Evolutionary conservation across 2,797 vertebrate genomes (phyloP).

Genomic region (Botia almorhae): DNA sequence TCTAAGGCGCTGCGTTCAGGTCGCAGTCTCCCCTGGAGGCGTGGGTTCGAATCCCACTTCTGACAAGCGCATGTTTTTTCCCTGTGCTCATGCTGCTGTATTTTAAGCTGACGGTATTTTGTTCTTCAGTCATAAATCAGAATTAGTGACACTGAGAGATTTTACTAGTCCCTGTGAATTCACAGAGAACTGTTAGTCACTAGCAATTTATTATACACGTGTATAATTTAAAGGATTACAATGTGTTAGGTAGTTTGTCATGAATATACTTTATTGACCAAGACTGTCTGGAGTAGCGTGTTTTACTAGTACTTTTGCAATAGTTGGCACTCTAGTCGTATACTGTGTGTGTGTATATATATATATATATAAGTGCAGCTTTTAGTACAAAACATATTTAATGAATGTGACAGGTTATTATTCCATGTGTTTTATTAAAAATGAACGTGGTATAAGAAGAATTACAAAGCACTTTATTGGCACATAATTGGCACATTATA

Average conservation of each 20-base stretch:
- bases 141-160: not conserved
- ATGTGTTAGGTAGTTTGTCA: too few species aligned
- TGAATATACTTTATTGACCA: too few species aligned
- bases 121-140: not conserved
- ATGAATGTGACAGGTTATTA: not conserved
- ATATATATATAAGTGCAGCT: not conserved
- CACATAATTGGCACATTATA: not conserved
- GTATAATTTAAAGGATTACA: too few species aligned
- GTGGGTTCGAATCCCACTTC: conserved; percentile 78
- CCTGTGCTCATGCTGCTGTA: not conserved
- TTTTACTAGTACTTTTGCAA: too few species aligned
- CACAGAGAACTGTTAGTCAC: too few species aligned
- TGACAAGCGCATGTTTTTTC: conserved; percentile 44
- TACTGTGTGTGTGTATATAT: too few species aligned
- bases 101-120: not conserved
- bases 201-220: too few species aligned
- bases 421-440: conserved; percentile 16
- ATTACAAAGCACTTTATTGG: not conserved
- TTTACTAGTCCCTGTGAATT: not conserved
- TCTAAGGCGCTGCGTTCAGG: conserved; percentile 76
- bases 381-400: not conserved
- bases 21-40: conserved; percentile 76
- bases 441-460: not conserved
- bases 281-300: too few species aligned
- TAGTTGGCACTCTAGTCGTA: too few species aligned